phyloP scores from a whole-genome alignment of 1,140 invertebrate genomes.

The Papilio helenus region DNA sequence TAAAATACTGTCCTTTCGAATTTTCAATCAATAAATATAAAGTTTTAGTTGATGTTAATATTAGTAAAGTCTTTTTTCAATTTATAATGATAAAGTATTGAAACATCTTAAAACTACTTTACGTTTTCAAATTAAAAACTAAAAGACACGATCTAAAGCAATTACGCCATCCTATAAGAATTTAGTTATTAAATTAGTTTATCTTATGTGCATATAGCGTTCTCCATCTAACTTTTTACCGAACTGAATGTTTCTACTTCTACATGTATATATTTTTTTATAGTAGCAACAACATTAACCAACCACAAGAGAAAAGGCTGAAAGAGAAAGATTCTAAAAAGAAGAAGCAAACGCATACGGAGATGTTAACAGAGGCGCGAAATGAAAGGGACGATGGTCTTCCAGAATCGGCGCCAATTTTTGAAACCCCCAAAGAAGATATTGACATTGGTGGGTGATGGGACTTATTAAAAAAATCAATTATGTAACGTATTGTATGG shows the following conservation, averaged over 20 bases:
- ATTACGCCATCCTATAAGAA: too few species aligned
- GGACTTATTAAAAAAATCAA: constrained; percentile 32
- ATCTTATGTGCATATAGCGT: too few species aligned
- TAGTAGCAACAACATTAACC: constrained; percentile 52
- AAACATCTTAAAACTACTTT: too few species aligned
- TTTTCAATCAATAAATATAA: not conserved
- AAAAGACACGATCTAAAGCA: too few species aligned
- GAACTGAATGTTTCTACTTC: not conserved
- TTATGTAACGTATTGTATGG: not conserved
- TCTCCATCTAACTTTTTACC: too few species aligned
- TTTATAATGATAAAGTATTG: too few species aligned
- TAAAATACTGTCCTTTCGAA: not conserved
- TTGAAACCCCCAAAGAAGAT: constrained; percentile 51
- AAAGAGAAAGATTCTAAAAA: constrained; percentile 84
- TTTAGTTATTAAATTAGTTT: too few species aligned
- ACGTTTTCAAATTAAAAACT: too few species aligned
- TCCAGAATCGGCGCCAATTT: constrained; percentile 46
- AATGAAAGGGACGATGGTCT: constrained; percentile 45
- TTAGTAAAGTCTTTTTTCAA: not conserved
- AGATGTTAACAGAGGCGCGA: constrained; percentile 41
- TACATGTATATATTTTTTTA: constrained; percentile 26
- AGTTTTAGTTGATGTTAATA: not conserved
- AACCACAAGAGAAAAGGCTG: constrained; percentile 66
- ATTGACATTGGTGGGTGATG: constrained; percentile 55
- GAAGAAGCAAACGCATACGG: constrained; percentile 72